Conservation (phyloP, 2,113 vertebrate species). For the Scatophagus argus region DNA sequence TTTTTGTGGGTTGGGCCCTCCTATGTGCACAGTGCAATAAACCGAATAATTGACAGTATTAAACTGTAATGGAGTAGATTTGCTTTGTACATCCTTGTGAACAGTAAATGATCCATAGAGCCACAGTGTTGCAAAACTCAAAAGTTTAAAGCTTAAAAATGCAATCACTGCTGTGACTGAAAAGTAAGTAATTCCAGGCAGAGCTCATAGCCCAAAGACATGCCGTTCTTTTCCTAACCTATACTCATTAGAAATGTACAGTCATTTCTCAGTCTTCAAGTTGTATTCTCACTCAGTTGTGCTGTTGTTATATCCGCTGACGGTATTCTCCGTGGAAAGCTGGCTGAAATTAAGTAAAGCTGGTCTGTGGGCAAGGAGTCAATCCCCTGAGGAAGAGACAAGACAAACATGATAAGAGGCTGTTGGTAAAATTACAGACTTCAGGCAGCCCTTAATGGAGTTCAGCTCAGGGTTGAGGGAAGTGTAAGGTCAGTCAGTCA, state of each 20-base stretch:
- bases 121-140: slow-evolving; percentile 13
- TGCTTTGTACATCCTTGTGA: slow-evolving; percentile 11
- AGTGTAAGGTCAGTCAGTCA: slow-evolving; percentile 76
- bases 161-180: slow-evolving; percentile 5
- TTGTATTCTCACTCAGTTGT: slow-evolving; percentile 33
- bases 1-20: not conserved
- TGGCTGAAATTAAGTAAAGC: slow-evolving; percentile 62
- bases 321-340: slow-evolving; percentile 30
- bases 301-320: slow-evolving; percentile 17
- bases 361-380: slow-evolving; percentile 61
- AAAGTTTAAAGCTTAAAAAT: slow-evolving; percentile 14
- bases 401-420: slow-evolving; percentile 80
- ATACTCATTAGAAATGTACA: slow-evolving; percentile 9
- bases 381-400: slow-evolving; percentile 67
- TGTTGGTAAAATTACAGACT: slow-evolving; percentile 84
- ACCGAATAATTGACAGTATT: not conserved
- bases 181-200: slow-evolving; percentile 1
- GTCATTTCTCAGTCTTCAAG: slow-evolving; percentile 1
- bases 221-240: slow-evolving; percentile 6
- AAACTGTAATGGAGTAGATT: not conserved
- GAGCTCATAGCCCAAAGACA: not conserved
- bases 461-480: slow-evolving; percentile 81
- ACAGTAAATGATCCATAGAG: slow-evolving; percentile 1
- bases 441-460: slow-evolving; percentile 78
- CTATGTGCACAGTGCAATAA: not conserved